Evolutionary conservation across 92 coral and sea anemone species (phyloP).

Genomic region (Paragorgia papillata): DNA sequence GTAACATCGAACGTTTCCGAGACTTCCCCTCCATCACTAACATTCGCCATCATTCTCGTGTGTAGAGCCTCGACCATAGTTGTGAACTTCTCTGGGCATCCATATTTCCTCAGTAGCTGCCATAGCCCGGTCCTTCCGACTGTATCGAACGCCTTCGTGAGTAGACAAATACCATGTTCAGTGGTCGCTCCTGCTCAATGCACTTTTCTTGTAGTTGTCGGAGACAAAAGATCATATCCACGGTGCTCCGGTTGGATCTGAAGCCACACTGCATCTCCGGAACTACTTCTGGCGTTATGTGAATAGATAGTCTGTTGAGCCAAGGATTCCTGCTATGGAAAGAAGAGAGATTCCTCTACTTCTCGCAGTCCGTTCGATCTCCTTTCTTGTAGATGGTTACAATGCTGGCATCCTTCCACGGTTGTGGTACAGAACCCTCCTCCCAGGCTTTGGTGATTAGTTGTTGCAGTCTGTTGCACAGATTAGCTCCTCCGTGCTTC

Average conservation of each 20-base stretch:
- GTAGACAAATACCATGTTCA: no score
- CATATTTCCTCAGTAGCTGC: no score
- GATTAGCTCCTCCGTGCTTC: not conserved
- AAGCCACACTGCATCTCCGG: slow-evolving; percentile 49
- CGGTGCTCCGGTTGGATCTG: slow-evolving; percentile 17
- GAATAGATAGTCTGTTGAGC: not conserved
- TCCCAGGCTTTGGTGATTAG: not conserved
- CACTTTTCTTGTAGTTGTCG: slow-evolving; percentile 41
- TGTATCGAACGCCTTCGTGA: slow-evolving; percentile 9
- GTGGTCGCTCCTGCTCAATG: not conserved
- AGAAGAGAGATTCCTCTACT: not conserved
- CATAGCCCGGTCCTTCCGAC: slow-evolving; percentile 6
- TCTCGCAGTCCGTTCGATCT: not conserved
- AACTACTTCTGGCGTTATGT: not conserved
- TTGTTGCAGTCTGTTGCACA: not conserved
- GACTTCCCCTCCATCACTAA: not conserved
- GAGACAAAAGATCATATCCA: slow-evolving; percentile 7
- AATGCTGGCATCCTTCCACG: no score
- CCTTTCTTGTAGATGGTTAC: no score
- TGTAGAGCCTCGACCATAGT: not conserved
- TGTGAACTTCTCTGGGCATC: slow-evolving; percentile 2
- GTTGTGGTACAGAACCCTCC: not conserved
- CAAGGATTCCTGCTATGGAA: not conserved
- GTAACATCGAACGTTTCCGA: not conserved
- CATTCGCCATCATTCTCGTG: not conserved